These are phyloP conservation scores for Spodoptera frugiperda DNA, from an alignment of 1,140 invertebrate species.

Conservation along the genomic window DNA sequence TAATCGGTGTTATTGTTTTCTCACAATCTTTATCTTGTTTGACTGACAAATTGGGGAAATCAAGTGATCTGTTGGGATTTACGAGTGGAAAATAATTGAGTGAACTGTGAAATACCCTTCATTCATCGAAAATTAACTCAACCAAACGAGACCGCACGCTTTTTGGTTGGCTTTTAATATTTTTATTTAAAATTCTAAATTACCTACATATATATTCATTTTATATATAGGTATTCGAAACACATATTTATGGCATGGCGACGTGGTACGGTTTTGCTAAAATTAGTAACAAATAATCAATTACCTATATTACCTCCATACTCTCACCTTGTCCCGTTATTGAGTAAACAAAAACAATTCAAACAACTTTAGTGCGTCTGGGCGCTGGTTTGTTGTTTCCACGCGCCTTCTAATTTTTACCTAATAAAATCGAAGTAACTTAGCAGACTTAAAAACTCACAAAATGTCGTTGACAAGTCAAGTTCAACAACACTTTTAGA, in stretches of 20 bases:
- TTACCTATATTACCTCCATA: too few species aligned
- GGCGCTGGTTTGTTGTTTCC: too few species aligned
- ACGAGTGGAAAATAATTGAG: conserved; percentile 26
- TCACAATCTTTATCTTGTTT: conserved; percentile 42
- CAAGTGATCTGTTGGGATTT: conserved; percentile 35
- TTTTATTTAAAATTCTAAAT: too few species aligned
- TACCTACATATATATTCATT: conserved; percentile 6
- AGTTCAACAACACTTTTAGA: conserved; percentile 35
- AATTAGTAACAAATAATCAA: too few species aligned
- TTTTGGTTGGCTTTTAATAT: too few species aligned
- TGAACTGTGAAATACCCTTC: conserved; percentile 21
- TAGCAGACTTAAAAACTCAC: conserved; percentile 10
- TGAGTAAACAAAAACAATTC: too few species aligned
- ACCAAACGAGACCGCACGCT: conserved; percentile 14
- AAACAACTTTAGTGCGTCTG: too few species aligned
- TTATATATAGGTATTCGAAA: background rate
- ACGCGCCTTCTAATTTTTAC: too few species aligned
- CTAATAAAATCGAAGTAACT: too few species aligned
- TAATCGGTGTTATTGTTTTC: conserved; percentile 41
- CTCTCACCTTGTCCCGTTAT: too few species aligned
- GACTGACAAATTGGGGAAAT: conserved; percentile 33
- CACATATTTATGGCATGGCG: too few species aligned
- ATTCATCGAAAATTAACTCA: conserved; percentile 11
- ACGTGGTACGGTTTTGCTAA: too few species aligned
- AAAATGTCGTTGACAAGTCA: conserved; percentile 29